Evolutionary conservation across 1,140 invertebrate genomes (phyloP).

Genomic region (Venustaconcha ellipsiformis): DNA sequence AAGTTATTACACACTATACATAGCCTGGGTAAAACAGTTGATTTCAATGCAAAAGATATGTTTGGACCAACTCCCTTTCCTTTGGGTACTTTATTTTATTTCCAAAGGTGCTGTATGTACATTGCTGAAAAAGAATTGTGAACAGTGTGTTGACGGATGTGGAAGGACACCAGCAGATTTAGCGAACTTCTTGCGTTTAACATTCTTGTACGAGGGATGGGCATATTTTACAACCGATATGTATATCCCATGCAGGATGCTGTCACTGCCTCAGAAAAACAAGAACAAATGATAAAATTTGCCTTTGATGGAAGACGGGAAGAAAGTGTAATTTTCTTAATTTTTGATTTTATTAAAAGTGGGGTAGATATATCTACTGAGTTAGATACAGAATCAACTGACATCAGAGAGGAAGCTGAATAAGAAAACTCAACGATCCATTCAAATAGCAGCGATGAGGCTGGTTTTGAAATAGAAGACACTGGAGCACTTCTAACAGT

Average conservation of each 20-base stretch:
- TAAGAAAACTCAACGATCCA: too few relatives aligned
- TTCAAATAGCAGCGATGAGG: too few relatives aligned
- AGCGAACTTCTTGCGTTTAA: neutral
- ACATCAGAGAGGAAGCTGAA: too few relatives aligned
- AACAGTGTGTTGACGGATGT: neutral
- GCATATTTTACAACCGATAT: neutral
- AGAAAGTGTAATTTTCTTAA: neutral
- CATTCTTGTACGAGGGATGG: neutral
- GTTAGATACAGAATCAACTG: too few relatives aligned
- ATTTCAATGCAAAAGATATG: constrained; percentile 12
- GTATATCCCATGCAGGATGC: neutral
- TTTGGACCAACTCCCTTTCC: constrained; percentile 12
- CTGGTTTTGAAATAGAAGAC: too few relatives aligned
- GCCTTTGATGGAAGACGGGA: neutral
- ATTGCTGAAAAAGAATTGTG: constrained; percentile 6
- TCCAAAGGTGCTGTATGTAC: neutral
- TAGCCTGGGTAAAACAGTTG: neutral
- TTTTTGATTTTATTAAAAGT: neutral
- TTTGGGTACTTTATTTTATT: constrained; percentile 20
- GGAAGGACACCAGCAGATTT: constrained; percentile 2
- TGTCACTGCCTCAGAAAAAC: neutral
- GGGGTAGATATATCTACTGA: too few relatives aligned
- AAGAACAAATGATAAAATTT: neutral
- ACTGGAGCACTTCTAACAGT: too few relatives aligned
- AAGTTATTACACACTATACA: neutral